These are phyloP conservation scores for Cheilinus undulatus DNA, from an alignment of 2,113 vertebrate species.

Conservation along the genomic window DNA sequence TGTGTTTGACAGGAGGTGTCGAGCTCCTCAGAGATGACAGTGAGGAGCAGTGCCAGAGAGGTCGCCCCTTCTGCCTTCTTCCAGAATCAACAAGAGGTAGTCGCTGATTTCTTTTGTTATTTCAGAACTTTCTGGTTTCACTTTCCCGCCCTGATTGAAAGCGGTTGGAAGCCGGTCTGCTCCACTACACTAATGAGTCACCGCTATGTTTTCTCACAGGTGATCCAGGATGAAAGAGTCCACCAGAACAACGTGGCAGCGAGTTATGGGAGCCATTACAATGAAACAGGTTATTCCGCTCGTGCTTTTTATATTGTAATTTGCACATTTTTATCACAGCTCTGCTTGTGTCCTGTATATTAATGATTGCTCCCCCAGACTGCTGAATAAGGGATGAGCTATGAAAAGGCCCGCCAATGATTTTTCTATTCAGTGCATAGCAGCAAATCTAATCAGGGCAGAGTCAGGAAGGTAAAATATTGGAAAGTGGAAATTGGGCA, in stretches of 20 bases:
- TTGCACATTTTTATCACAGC: slow-evolving; percentile 61
- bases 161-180: not conserved
- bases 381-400: slow-evolving; percentile 70
- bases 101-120: not conserved
- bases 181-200: slow-evolving; percentile 26
- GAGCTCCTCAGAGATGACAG: slow-evolving; percentile 81
- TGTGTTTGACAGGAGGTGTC: slow-evolving; percentile 83
- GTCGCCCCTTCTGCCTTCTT: slow-evolving; percentile 65
- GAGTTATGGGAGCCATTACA: slow-evolving; percentile 79
- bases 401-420: slow-evolving; percentile 62
- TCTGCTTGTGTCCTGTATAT: slow-evolving; percentile 53
- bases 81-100: slow-evolving; percentile 83
- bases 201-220: slow-evolving; percentile 65
- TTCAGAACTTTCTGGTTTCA: not conserved
- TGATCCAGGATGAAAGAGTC: slow-evolving; percentile 73
- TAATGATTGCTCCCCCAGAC: slow-evolving; percentile 52
- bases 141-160: slow-evolving; percentile 38
- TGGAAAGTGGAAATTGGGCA: slow-evolving; percentile 73
- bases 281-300: slow-evolving; percentile 80
- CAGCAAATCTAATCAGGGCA: slow-evolving; percentile 75
- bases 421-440: slow-evolving; percentile 63
- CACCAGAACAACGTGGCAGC: slow-evolving; percentile 73
- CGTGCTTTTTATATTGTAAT: slow-evolving; percentile 62
- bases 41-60: slow-evolving; percentile 82
- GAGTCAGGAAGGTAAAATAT: slow-evolving; percentile 71